Base-by-base conservation (phyloP, 2,888 invertebrate genomes). In the Xestia xanthographa region DNA sequence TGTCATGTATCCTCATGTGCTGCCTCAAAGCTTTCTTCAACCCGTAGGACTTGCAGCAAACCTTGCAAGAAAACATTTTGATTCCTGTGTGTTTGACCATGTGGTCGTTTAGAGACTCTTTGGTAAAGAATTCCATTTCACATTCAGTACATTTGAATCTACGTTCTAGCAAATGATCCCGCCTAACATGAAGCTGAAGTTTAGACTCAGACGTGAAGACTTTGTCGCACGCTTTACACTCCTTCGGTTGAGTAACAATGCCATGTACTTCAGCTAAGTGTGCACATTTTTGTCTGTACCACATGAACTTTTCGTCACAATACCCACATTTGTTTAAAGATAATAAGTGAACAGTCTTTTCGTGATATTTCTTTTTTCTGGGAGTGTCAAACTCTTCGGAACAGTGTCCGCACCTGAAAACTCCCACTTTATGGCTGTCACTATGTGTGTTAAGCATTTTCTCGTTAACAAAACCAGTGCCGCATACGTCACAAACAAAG, bases 221-320 rank as follows among this genome's bases (percentile, higher is more conserved):
- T 75, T 89, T 91, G 5, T 92, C 92, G 78, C 95, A 95, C 0
- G 91, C 91, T n/a, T 91, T 89, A 50, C 92, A 92, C 41, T 84
- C 69, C 45, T 89, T 89, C 1, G 89, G 85, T 6, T 77, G 69
- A 2, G 48, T 66, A 0, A 90, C 67, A 56, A 87, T 72, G 0
- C 89, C 90, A 67, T 92, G 92, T 2, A 79, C 82, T 62, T 83
- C 76, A 0, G 84, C 79, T 66, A 92, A 83, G 66, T 92, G 92
- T 20, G 82, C 82, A 50, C 86, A 72, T 58, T 83, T 89, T 14
- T 83, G 77, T 4, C 72, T 71, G 17, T 85, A 86, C 66, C 73
- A 69, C 38, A 60, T 73, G 34, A 90, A 90, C 29, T 71, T 86
- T 50, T 88, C 83, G 0, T 66, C 68, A 26, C 90, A 90, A 34